Evolutionary conservation across 92 coral and sea anemone species (phyloP), one percentile per base, ranked within the genome.

Genomic region (Zoanthus sociatus): DNA sequence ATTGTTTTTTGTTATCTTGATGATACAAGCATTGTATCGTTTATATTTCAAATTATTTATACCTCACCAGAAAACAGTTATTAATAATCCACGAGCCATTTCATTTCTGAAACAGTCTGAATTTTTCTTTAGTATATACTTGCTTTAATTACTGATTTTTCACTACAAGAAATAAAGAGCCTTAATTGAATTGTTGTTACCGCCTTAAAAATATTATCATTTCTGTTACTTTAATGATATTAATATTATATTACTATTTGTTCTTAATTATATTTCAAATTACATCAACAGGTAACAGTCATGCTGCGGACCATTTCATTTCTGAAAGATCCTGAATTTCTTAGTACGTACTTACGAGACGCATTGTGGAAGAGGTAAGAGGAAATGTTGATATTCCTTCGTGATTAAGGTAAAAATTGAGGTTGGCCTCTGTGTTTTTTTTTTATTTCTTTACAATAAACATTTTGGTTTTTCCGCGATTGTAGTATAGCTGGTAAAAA

Each of bases 241-340:
- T 37, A 17, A 64, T 16, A 15, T 64, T 64, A 15, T 16, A 64
- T 20, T 20, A 67, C 20, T 20, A 18, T 7, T 30, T 7, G 13
- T 42, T 64, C 0, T 69, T 37, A 37, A 2, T 37, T 37, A 4
- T 4, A 37, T 37, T 26, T 26, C 42, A 37, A 37, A 37, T 37
- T 37, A 37, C 44, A 68, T 30, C 45, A 51, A 42, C 77, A 97
- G 99, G 95, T 97, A 50, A 93, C 95, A 26, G 94, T 88, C 18
- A 88, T 97, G 94, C 91, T 97, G 42, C 91, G 97, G 73, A 91
- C 95, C 68, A 93, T 97, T 50, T 97, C 99, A 1, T 95, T 95
- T 78, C 88, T 90, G 88, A 93, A 90, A 82, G 99, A 97, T 74
- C 98, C 97, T 6, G 94, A 89, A 32, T 97, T 92, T 82, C 92